Conservation (phyloP, 2,797 vertebrate genomes). For the Molossus molossus region DNA sequence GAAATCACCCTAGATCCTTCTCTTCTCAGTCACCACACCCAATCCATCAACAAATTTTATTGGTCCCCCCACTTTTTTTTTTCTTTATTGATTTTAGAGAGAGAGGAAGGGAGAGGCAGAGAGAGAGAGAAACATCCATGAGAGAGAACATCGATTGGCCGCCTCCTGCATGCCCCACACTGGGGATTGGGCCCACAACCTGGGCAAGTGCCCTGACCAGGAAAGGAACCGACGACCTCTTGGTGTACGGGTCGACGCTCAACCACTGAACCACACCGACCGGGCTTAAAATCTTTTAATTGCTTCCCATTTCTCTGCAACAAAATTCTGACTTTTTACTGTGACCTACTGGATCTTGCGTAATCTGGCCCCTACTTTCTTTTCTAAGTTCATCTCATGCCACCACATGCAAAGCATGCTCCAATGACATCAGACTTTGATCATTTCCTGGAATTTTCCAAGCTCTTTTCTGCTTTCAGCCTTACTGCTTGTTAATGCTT, state of each 20-base stretch:
- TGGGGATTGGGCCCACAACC: too few relatives aligned
- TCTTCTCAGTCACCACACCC: not conserved
- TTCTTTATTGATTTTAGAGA: too few relatives aligned
- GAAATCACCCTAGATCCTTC: not conserved
- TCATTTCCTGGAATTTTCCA: not conserved
- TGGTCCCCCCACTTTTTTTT: not conserved
- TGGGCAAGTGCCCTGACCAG: too few relatives aligned
- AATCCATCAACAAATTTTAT: not conserved
- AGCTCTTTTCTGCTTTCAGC: conserved; percentile 40
- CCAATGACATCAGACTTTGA: not conserved
- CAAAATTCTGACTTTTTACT: conserved; percentile 30
- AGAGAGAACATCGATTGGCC: too few relatives aligned
- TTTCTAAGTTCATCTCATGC: conserved; percentile 42
- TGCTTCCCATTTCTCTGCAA: conserved; percentile 22
- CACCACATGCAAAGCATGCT: not conserved
- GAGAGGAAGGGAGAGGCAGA: too few relatives aligned
- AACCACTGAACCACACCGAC: too few relatives aligned
- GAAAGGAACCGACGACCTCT: too few relatives aligned
- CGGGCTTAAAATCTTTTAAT: not conserved
- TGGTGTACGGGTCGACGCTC: too few relatives aligned
- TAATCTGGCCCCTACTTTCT: not conserved
- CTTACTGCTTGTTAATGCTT: not conserved
- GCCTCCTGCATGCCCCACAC: too few relatives aligned
- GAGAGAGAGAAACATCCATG: too few relatives aligned
- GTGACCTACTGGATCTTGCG: not conserved